A percentile compares a stretch with the other conserved stretches of the same genome.
These are phyloP conservation scores for Erpornis zantholeuca DNA, from an alignment of 2,113 vertebrate species.

Conservation along the genomic window DNA sequence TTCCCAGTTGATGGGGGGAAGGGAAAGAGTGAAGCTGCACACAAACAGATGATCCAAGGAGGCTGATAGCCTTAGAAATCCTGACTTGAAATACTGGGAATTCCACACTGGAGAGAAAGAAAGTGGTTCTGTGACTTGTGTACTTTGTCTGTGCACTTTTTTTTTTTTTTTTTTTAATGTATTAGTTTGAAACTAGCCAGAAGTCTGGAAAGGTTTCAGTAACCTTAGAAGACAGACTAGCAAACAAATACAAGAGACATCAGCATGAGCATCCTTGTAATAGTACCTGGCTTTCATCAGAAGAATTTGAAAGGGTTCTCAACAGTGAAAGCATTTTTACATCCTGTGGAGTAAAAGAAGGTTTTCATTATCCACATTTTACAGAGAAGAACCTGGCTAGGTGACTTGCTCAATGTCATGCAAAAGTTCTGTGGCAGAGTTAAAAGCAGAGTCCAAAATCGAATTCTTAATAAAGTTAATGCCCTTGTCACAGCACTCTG, in stretches of 20 bases:
- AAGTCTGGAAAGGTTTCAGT: slow-evolving; percentile 27
- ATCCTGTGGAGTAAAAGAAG: neutral
- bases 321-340: neutral
- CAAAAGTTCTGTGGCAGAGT: neutral
- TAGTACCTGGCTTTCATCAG: slow-evolving; percentile 36
- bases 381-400: neutral
- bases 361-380: slow-evolving; percentile 1
- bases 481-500: neutral
- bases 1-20: neutral
- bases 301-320: neutral
- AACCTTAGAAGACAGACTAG: neutral
- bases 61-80: neutral
- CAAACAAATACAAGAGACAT: slow-evolving; percentile 24
- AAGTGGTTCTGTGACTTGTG: neutral
- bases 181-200: slow-evolving; percentile 28
- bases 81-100: neutral
- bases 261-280: neutral
- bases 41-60: neutral
- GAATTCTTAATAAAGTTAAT: neutral
- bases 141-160: neutral
- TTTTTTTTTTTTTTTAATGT: neutral
- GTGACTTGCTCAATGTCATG: neutral
- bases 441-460: neutral
- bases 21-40: neutral
- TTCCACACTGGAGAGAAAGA: neutral